Conservation (phyloP, 2,888 invertebrate genomes). For the Cetonia aurata region DNA sequence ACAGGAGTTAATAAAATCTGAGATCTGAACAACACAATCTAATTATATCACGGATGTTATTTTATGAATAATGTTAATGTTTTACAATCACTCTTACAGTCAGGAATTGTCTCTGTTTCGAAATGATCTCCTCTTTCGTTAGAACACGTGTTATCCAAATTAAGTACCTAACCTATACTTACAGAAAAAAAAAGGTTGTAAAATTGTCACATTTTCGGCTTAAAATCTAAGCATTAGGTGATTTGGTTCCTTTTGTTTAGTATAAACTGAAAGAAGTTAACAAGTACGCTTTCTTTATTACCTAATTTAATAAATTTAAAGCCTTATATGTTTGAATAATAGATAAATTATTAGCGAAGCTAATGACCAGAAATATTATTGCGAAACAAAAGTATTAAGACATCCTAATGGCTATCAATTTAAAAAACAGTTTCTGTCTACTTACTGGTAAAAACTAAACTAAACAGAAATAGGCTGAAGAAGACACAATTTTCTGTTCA, state of each 20-base stretch:
- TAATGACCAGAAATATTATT: constrained; percentile 31
- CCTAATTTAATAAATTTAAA: constrained; percentile 16
- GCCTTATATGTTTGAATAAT: constrained; percentile 13
- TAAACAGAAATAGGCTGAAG: too few species aligned
- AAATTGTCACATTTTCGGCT: constrained; percentile 4
- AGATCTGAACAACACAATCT: constrained; percentile 58
- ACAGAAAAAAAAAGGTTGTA: not conserved
- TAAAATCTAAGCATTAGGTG: not conserved
- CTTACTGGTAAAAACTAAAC: too few species aligned
- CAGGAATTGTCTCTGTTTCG: not conserved
- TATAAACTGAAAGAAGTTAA: too few species aligned
- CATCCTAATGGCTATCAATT: too few species aligned
- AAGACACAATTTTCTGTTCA: too few species aligned
- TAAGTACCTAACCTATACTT: constrained; percentile 31
- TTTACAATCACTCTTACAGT: too few species aligned
- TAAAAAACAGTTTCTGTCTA: too few species aligned
- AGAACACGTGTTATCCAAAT: constrained; percentile 3
- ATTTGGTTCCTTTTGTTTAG: too few species aligned
- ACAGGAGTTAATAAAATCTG: constrained; percentile 60
- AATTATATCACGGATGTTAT: constrained; percentile 35
- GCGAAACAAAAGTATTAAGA: constrained; percentile 4
- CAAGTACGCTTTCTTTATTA: too few species aligned
- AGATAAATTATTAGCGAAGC: not conserved
- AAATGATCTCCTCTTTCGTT: not conserved
- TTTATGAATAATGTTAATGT: too few species aligned